A percentile compares a stretch with the other conserved stretches of the same genome.
These are phyloP conservation scores for Drosophila robusta DNA, from an alignment of 2,888 invertebrate species.

Conservation along the genomic window DNA sequence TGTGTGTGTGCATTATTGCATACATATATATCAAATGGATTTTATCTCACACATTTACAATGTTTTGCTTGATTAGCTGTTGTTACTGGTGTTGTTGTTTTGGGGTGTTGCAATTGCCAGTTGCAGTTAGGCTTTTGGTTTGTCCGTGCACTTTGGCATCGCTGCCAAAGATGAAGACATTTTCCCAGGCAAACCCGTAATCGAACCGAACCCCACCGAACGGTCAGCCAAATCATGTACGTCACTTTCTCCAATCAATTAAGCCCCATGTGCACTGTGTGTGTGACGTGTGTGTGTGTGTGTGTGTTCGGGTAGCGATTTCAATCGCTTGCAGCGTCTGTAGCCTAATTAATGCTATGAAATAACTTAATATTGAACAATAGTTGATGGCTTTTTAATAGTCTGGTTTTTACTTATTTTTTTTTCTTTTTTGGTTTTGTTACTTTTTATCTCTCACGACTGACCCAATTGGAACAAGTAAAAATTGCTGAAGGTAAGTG, in stretches of 20 bases:
- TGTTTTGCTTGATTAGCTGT: conserved; percentile 50
- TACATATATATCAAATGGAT: conserved; percentile 31
- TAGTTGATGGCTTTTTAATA: conserved; percentile 74
- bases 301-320: conserved; percentile 45
- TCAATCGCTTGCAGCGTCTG: conserved; percentile 59
- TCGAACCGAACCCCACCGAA: conserved; percentile 17
- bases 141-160: conserved; percentile 57
- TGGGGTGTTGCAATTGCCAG: conserved; percentile 51
- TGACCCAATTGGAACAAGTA: conserved; percentile 64
- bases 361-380: conserved; percentile 79
- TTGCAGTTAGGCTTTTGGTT: conserved; percentile 36
- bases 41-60: conserved; percentile 55
- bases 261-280: conserved; percentile 58
- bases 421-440: conserved; percentile 31
- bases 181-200: conserved; percentile 56
- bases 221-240: conserved; percentile 60
- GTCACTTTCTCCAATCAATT: conserved; percentile 78
- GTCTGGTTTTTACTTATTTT: conserved; percentile 51
- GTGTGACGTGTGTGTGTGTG: conserved; percentile 10
- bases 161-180: conserved; percentile 59
- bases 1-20: conserved; percentile 3
- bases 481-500: not conserved
- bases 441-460: conserved; percentile 46
- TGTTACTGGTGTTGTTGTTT: conserved; percentile 10
- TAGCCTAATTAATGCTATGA: conserved; percentile 70